These are phyloP conservation scores for Polypterus senegalus DNA, from an alignment of 2,113 vertebrate genomes.

Conservation along the genomic window DNA sequence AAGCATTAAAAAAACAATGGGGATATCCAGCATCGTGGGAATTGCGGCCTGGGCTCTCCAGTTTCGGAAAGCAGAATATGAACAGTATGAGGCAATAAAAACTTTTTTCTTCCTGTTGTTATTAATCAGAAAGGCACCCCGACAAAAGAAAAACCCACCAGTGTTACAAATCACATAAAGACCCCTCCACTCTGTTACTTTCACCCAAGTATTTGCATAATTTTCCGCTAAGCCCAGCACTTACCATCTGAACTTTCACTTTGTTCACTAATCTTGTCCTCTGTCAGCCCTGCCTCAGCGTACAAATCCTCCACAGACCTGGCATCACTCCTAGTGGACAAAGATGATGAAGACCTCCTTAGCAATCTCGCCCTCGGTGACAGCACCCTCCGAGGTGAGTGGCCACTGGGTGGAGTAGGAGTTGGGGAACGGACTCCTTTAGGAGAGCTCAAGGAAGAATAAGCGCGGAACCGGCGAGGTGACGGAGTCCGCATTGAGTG, in stretches of 20 bases:
- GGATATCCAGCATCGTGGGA: neutral
- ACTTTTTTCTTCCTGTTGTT: too few species aligned
- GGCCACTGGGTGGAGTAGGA: slow-evolving; percentile 6
- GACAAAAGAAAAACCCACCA: too few species aligned
- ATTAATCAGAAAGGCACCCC: too few species aligned
- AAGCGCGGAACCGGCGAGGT: neutral
- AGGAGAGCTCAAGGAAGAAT: neutral
- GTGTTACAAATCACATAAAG: too few species aligned
- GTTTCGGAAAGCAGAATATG: too few species aligned
- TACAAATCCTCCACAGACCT: slow-evolving; percentile 53
- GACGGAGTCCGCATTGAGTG: neutral
- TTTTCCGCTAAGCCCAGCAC: slow-evolving; percentile 1
- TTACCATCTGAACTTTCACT: slow-evolving; percentile 43
- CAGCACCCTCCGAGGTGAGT: neutral
- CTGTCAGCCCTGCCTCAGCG: slow-evolving; percentile 17
- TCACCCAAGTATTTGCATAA: too few species aligned
- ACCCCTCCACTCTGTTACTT: too few species aligned
- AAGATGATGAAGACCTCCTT: slow-evolving; percentile 24
- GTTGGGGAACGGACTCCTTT: neutral
- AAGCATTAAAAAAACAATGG: slow-evolving; percentile 12
- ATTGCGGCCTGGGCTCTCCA: too few species aligned
- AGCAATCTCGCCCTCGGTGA: slow-evolving; percentile 9
- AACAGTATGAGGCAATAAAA: too few species aligned
- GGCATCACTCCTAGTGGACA: slow-evolving; percentile 31
- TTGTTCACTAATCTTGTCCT: slow-evolving; percentile 31